phyloP scores from a whole-genome alignment of 92 coral and sea anemone species.

The Heliopora coerulea region DNA sequence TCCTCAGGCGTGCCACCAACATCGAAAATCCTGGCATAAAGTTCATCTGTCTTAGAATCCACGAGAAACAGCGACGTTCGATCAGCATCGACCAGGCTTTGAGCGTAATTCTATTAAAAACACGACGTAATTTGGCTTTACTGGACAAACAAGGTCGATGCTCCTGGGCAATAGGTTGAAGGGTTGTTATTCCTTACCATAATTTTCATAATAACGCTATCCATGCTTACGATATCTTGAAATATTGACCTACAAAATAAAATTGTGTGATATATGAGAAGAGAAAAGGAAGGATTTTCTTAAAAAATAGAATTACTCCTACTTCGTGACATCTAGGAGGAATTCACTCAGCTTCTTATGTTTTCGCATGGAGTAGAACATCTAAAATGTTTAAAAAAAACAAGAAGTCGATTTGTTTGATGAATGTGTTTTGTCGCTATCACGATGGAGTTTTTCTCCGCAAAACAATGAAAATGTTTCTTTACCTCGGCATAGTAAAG shows the following conservation, averaged over 20 bases:
- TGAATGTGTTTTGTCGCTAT: too few species aligned
- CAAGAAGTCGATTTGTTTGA: background rate
- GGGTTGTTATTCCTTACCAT: too few species aligned
- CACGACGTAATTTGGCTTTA: too few species aligned
- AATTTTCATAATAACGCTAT: conserved; percentile 97
- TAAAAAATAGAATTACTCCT: background rate
- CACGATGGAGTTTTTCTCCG: too few species aligned
- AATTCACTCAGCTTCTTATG: conserved; percentile 91
- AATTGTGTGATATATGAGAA: background rate
- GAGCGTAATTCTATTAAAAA: conserved; percentile 84
- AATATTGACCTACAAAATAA: conserved; percentile 72
- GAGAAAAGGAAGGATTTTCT: too few species aligned
- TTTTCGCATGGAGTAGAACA: conserved; percentile 95
- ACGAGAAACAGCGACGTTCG: conserved; percentile 94
- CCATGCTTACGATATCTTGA: conserved; percentile 99
- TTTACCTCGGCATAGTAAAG: conserved; percentile 96
- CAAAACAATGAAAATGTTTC: background rate
- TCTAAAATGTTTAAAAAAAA: conserved; percentile 50
- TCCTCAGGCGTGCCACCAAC: conserved; percentile 94
- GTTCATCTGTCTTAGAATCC: conserved; percentile 94
- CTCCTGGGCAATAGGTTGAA: too few species aligned
- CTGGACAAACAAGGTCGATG: too few species aligned
- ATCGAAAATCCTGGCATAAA: conserved; percentile 96
- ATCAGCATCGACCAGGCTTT: conserved; percentile 96
- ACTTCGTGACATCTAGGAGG: conserved; percentile 96